Percentiles rank a stretch among this genome's conserved stretches.
phyloP scores from a whole-genome alignment of 2,113 vertebrate species.

The Pitta sordida region DNA sequence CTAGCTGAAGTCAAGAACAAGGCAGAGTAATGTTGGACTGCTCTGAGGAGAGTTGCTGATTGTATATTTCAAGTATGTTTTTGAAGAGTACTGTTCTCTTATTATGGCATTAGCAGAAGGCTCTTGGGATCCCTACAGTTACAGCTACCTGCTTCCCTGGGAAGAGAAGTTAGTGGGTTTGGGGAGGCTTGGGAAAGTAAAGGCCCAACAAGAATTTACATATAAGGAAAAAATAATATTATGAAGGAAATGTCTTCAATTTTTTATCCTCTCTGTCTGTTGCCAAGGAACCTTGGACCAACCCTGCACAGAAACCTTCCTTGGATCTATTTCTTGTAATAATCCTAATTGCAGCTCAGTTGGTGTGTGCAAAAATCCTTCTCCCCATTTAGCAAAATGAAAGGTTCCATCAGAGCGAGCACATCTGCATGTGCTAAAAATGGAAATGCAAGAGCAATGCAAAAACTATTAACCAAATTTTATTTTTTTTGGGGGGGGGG shows the following conservation, averaged over 20 bases:
- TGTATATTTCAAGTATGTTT: neutral
- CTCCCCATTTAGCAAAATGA: constrained; percentile 40
- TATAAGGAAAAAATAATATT: constrained; percentile 2
- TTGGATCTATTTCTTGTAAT: constrained; percentile 35
- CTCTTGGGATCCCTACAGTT: neutral
- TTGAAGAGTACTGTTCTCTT: neutral
- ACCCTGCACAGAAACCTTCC: constrained; percentile 33
- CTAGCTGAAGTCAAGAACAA: constrained; percentile 29
- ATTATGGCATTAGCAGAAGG: neutral
- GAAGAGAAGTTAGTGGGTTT: neutral
- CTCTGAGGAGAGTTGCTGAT: neutral
- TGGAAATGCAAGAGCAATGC: constrained; percentile 38
- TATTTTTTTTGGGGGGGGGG: neutral
- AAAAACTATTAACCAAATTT: constrained; percentile 62
- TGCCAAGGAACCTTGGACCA: constrained; percentile 20
- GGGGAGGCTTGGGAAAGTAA: neutral
- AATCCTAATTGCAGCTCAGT: constrained; percentile 54
- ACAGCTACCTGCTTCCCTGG: neutral
- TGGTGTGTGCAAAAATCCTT: constrained; percentile 36
- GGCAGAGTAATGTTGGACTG: neutral
- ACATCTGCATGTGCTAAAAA: constrained; percentile 51
- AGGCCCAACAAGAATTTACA: neutral
- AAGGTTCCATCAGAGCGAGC: constrained; percentile 37
- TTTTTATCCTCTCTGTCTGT: neutral
- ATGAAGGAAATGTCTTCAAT: constrained; percentile 1